Conservation (phyloP, 2,888 invertebrate species). For the Drosophila cracens region DNA sequence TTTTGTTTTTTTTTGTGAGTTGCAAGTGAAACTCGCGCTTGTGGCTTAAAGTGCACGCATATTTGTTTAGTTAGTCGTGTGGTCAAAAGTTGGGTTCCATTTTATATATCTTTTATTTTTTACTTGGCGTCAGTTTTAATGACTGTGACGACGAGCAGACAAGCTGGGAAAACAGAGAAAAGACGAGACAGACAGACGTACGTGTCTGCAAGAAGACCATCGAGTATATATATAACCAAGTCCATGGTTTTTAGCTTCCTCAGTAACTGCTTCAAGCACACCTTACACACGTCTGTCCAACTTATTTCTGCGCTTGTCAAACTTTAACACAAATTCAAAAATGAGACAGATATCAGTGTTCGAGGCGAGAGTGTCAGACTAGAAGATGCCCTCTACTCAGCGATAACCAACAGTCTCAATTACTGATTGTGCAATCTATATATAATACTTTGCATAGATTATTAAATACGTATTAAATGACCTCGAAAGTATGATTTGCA, state of each 20-base stretch:
- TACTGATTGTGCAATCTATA: not conserved
- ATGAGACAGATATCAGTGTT: not conserved
- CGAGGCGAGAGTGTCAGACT: not conserved
- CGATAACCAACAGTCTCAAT: not conserved
- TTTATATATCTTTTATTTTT: constrained; percentile 13
- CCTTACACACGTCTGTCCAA: constrained; percentile 76
- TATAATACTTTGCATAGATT: not conserved
- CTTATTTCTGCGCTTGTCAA: constrained; percentile 74
- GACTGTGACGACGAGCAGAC: constrained; percentile 55
- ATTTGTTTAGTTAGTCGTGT: constrained; percentile 41
- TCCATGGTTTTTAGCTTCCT: not conserved
- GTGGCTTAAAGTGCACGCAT: constrained; percentile 60
- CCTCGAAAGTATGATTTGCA: not conserved
- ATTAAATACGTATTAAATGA: not conserved
- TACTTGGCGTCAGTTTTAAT: constrained; percentile 57
- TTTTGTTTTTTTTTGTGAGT: not conserved
- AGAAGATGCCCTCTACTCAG: not conserved
- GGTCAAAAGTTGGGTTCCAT: constrained; percentile 39
- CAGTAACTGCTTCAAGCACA: constrained; percentile 61
- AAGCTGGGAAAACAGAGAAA: constrained; percentile 29
- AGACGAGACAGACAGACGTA: constrained; percentile 42
- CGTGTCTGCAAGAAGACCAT: constrained; percentile 31
- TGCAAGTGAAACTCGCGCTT: constrained; percentile 62
- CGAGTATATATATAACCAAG: not conserved
- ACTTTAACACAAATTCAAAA: constrained; percentile 39